Evolutionary conservation across 2,888 invertebrate genomes (phyloP).

Genomic region (Sphinx pinastri): DNA sequence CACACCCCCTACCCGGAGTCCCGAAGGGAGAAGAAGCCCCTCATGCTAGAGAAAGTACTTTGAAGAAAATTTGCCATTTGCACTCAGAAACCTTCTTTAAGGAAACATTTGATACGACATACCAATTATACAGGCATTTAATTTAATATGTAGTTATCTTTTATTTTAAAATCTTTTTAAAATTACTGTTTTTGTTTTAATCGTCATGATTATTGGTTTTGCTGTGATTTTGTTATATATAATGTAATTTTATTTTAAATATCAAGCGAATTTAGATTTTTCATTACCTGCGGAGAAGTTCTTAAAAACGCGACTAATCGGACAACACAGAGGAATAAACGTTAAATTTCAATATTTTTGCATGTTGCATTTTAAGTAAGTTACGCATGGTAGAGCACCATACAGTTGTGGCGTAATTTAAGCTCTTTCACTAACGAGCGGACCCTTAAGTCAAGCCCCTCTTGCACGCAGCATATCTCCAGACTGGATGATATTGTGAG

Average conservation of each 20-base stretch:
- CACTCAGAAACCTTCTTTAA: background rate
- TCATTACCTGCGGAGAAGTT: background rate
- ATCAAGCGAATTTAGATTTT: too few relatives aligned
- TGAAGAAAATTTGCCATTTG: conserved; percentile 8
- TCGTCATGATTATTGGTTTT: too few relatives aligned
- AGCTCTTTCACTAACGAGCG: conserved; percentile 77
- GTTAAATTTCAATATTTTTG: conserved; percentile 43
- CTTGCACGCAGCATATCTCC: conserved; percentile 58
- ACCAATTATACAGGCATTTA: too few relatives aligned
- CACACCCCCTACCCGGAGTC: conserved; percentile 44
- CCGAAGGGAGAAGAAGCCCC: conserved; percentile 50
- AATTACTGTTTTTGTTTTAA: too few relatives aligned
- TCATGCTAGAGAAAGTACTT: conserved; percentile 64
- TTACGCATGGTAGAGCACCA: conserved; percentile 62
- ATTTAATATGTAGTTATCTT: too few relatives aligned
- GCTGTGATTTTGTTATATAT: too few relatives aligned
- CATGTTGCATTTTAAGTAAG: conserved; percentile 56
- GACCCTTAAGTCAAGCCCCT: conserved; percentile 64
- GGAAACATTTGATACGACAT: background rate
- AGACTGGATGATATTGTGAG: conserved; percentile 71
- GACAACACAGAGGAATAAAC: conserved; percentile 16
- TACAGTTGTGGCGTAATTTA: conserved; percentile 68
- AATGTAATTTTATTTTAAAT: too few relatives aligned
- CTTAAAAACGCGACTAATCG: background rate
- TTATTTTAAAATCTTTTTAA: too few relatives aligned